Evolutionary conservation across 1,140 invertebrate genomes (phyloP), one percentile per base, ranked within the genome.

Genomic region (Parapsyche elsis): DNA sequence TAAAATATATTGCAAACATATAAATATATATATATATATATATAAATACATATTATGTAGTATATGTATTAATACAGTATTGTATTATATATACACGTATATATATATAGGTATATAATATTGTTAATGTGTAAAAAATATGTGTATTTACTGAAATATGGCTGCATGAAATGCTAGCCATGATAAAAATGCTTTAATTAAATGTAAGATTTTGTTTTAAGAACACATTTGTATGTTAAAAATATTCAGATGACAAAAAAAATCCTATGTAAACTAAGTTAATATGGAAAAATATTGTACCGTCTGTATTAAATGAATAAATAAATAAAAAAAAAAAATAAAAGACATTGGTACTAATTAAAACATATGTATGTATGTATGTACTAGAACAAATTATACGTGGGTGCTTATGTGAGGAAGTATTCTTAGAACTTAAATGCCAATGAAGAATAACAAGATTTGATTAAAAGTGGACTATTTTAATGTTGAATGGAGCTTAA

Each of bases 131-230:
- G 64, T 78, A 76, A 80, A 57, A 79, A 77, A 71, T 76, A 26
- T 79, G 71, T 59, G 71, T 76, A 59, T 77, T 26, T 24, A 67
- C 64, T 67, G 64, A 67, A 67, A 64, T 71, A 71, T 79, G 77
- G 81, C 74, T 23, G 73, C 71, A 78, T 61, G 61, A 74, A 79
- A 80, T 77, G 78, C 64, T 71, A 23, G 78, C 75, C 81, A 78
- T 78, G 49, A 78, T 82, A 57, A 82, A 49, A 80, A 82, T 82
- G 81, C 81, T 82, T 82, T 82, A 82, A 82, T 80, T 82, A 82
- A 74, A 46, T 46, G 76, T 82, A 82, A 82, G 81, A 46, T 80
- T 78, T 46, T 76, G 53, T 59, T 77, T 77, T 77, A 77, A 80
- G 49, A 46, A 82, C 79, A 77, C 38, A 76, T 82, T 82, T 81